Base-by-base conservation (phyloP, 2,888 invertebrate species). In the Polydrusus tereticollis region DNA sequence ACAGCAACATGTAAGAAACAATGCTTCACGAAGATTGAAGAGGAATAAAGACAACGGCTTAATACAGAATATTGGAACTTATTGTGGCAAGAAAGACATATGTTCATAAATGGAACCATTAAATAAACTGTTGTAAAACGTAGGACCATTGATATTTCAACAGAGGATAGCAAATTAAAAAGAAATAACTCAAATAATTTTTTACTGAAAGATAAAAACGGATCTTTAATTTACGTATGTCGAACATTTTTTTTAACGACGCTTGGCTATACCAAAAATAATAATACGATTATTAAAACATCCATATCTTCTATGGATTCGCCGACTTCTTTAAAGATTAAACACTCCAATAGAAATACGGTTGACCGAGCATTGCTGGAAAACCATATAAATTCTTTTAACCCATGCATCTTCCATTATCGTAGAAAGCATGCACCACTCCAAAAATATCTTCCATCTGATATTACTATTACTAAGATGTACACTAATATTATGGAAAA, bases 391-490 rank as follows among this genome's bases (percentile, higher is more conserved):
- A 36, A 36, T 36, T 36, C 12, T 8, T 36, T 36, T 36, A 5
- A 36, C 10, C 36, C 36, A 12, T 36, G 12, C 12, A 12, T 36
- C 36, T 36, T 10, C 12, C 36, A 36, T 36, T 36, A 36, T n/a
- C n/a, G n/a, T n/a, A n/a, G n/a, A n/a, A n/a, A n/a, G n/a, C n/a
- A n/a, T n/a, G n/a, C n/a, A n/a, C n/a, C n/a, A n/a, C n/a, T n/a
- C n/a, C n/a, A n/a, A n/a, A 47, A 43, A 26, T 76, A 76, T 55
- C 43, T 76, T 23, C 77, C 75, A 2, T 75, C 73, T 66, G 75
- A 77, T 59, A 33, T 69, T 10, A 72, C 57, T 12, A 63, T 75
- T 38, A 59, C 29, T 38, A 12, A 50, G 8, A 73, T 75, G 76
- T 65, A 70, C 41, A 45, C 58, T 21, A 57, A 76, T 55, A 76